These are phyloP conservation scores for Hypercompe scribonia DNA, from an alignment of 2,888 invertebrate genomes.

Conservation along the genomic window DNA sequence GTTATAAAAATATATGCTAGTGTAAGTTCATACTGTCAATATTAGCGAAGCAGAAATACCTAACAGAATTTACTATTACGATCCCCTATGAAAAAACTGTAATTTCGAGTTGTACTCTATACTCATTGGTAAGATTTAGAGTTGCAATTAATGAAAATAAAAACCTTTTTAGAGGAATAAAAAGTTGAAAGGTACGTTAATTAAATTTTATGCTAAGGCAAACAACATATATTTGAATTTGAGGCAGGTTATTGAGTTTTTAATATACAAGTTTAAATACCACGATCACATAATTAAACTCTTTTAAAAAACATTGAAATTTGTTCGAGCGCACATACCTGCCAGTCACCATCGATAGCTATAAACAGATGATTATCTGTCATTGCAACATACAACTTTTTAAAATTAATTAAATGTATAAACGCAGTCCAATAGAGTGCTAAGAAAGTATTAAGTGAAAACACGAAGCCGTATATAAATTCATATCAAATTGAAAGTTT, in stretches of 20 bases:
- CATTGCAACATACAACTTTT: constrained; percentile 27
- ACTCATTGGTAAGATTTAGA: not conserved
- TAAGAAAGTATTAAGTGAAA: constrained; percentile 65
- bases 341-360: constrained; percentile 19
- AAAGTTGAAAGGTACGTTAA: constrained; percentile 1
- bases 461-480: constrained; percentile 67
- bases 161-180: not conserved
- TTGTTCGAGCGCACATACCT: constrained; percentile 20
- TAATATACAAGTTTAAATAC: not conserved
- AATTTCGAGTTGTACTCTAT: not conserved
- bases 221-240: not conserved
- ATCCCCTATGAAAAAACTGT: not conserved
- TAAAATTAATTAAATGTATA: constrained; percentile 37
- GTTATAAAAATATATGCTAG: not conserved
- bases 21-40: not conserved
- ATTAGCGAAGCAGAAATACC: not conserved
- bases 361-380: constrained; percentile 22
- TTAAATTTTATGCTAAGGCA: constrained; percentile 9
- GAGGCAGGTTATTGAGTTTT: not conserved
- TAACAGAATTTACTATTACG: not conserved
- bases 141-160: not conserved
- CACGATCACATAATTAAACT: not conserved
- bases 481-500: constrained; percentile 82
- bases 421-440: constrained; percentile 31
- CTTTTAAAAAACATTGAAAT: constrained; percentile 25